Evolutionary conservation across 2,888 invertebrate genomes (phyloP).

Genomic region (Meiosimyza platycephala): DNA sequence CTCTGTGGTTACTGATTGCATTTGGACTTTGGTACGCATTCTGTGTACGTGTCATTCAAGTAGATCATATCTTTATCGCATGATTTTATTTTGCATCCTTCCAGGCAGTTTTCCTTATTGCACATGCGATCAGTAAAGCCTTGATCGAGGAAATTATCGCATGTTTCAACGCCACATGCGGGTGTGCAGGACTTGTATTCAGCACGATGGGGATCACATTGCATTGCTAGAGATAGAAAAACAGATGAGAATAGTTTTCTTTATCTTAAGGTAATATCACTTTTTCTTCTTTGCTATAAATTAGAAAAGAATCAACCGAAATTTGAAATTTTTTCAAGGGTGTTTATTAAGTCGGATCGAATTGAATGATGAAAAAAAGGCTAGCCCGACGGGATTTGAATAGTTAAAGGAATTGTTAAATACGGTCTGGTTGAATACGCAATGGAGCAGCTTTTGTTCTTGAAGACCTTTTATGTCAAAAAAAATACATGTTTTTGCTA

Average conservation of each 20-base stretch:
- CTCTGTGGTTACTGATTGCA: slow-evolving; percentile 70
- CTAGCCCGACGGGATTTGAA: too few species aligned
- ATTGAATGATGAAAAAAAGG: too few species aligned
- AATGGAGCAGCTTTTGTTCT: too few species aligned
- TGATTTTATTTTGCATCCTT: slow-evolving; percentile 82
- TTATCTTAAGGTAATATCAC: too few species aligned
- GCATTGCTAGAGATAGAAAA: slow-evolving; percentile 74
- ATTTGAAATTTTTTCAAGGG: too few species aligned
- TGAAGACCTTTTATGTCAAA: too few species aligned
- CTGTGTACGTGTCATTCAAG: slow-evolving; percentile 74
- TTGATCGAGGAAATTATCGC: slow-evolving; percentile 80
- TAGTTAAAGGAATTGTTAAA: too few species aligned
- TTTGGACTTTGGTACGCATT: slow-evolving; percentile 79
- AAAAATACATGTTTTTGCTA: too few species aligned
- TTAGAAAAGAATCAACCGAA: too few species aligned
- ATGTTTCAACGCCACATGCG: slow-evolving; percentile 85
- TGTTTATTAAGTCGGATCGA: too few species aligned
- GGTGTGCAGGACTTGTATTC: slow-evolving; percentile 85
- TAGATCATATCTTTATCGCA: slow-evolving; percentile 82
- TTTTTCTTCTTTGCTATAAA: too few species aligned
- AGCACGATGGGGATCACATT: slow-evolving; percentile 85
- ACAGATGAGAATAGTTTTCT: background rate
- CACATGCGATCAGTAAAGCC: slow-evolving; percentile 75
- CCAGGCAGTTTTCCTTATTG: slow-evolving; percentile 80
- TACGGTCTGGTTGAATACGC: too few species aligned